These are phyloP conservation scores for Andrena bucephala DNA, from an alignment of 2,888 invertebrate genomes.

Conservation along the genomic window DNA sequence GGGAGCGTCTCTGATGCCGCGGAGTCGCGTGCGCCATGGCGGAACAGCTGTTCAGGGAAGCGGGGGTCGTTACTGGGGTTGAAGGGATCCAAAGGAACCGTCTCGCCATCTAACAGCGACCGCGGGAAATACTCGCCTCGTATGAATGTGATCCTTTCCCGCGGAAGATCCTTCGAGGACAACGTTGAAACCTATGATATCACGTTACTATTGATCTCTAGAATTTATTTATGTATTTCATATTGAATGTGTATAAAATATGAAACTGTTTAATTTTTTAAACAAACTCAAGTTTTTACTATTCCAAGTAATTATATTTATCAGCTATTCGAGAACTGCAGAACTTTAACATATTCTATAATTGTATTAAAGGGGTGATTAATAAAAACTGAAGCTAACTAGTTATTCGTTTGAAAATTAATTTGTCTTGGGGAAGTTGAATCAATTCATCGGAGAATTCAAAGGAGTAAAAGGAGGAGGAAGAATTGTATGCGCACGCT, in stretches of 20 bases:
- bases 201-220: constrained; percentile 10
- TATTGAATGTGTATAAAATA: no score
- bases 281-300: no score
- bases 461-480: neutral
- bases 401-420: no score
- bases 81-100: constrained; percentile 10
- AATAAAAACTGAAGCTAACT: no score
- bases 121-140: neutral
- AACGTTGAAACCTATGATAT: constrained; percentile 24
- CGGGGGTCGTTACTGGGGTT: constrained; percentile 51
- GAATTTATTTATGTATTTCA: neutral
- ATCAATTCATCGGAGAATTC: neutral
- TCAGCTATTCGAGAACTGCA: no score
- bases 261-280: no score
- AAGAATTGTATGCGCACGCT: neutral
- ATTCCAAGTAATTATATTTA: no score
- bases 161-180: constrained; percentile 16
- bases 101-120: constrained; percentile 52
- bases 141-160: no score
- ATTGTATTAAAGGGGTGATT: no score
- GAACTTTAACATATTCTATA: no score
- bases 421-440: no score
- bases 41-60: constrained; percentile 69
- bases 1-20: constrained; percentile 59
- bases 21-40: constrained; percentile 74